Percentiles rank a stretch among this genome's conserved stretches.
phyloP scores from a whole-genome alignment of 2,113 vertebrate species.

The Mugil cephalus region DNA sequence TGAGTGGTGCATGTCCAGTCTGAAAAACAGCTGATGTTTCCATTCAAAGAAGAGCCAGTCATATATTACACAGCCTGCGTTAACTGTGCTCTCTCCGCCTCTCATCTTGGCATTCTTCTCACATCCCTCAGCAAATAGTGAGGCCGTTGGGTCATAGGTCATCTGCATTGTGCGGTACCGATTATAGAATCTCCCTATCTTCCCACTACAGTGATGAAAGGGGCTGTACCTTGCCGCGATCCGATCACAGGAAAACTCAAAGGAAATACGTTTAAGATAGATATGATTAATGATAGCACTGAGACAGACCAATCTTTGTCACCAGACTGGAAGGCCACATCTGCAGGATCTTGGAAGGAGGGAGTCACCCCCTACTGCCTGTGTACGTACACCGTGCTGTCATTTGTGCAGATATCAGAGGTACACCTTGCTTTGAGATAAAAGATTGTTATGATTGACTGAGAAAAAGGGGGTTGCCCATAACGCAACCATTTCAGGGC shows the following conservation, averaged over 20 bases:
- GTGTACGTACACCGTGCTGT: conserved; percentile 11
- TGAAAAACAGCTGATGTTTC: conserved; percentile 5
- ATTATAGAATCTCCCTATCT: conserved; percentile 40
- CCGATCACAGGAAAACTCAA: conserved; percentile 40
- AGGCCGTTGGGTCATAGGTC: conserved; percentile 39
- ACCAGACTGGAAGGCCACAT: conserved; percentile 10
- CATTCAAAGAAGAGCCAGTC: not conserved
- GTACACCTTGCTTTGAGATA: conserved; percentile 23
- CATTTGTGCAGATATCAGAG: conserved; percentile 1
- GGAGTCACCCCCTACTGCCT: not conserved
- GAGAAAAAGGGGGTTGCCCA: conserved; percentile 16
- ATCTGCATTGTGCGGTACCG: conserved; percentile 28
- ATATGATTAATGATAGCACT: conserved; percentile 48
- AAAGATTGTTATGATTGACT: conserved; percentile 42
- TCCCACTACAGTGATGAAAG: conserved; percentile 27
- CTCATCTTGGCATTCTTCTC: conserved; percentile 23
- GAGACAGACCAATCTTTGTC: conserved; percentile 26
- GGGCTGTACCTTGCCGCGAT: conserved; percentile 11
- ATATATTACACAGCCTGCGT: not conserved
- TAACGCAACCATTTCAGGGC: conserved; percentile 34
- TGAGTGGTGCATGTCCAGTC: not conserved
- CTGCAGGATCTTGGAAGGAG: not conserved
- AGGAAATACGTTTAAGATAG: conserved; percentile 35
- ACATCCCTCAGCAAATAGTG: conserved; percentile 23
- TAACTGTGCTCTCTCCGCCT: not conserved